These are phyloP conservation scores for Darevskia mixta DNA, from an alignment of 2,797 vertebrate species.

Conservation along the genomic window DNA sequence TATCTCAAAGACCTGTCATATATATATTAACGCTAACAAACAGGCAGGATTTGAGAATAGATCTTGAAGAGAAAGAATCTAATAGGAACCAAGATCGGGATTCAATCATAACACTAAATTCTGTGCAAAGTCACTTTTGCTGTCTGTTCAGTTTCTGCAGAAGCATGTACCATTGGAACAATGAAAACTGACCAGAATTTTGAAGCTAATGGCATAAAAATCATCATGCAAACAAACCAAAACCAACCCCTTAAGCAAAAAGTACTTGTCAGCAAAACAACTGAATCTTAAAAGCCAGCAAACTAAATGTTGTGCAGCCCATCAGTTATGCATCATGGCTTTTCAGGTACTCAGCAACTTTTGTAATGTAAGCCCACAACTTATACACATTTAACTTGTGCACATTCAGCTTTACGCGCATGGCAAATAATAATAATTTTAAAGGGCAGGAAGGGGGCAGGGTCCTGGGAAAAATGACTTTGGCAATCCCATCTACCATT, in stretches of 20 bases:
- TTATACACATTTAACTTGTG: no score
- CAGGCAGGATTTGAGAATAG: not conserved
- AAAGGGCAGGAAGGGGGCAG: no score
- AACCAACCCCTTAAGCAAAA: not conserved
- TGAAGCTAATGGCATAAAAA: not conserved
- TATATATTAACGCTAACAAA: not conserved
- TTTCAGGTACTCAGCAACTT: not conserved
- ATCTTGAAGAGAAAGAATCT: not conserved
- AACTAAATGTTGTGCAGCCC: not conserved
- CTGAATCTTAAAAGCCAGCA: not conserved
- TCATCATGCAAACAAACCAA: not conserved
- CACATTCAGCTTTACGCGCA: no score
- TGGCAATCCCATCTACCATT: no score
- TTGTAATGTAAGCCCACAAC: no score
- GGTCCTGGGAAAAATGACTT: no score
- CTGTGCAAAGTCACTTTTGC: not conserved
- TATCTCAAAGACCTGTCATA: not conserved
- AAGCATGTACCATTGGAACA: not conserved
- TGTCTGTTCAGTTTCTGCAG: not conserved
- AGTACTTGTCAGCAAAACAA: not conserved
- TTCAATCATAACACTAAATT: not conserved
- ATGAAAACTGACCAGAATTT: not conserved
- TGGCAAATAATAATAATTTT: no score
- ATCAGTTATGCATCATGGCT: not conserved
- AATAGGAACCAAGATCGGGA: not conserved